phyloP scores from a whole-genome alignment of 2,888 invertebrate species.

The Drosophila mimica region DNA sequence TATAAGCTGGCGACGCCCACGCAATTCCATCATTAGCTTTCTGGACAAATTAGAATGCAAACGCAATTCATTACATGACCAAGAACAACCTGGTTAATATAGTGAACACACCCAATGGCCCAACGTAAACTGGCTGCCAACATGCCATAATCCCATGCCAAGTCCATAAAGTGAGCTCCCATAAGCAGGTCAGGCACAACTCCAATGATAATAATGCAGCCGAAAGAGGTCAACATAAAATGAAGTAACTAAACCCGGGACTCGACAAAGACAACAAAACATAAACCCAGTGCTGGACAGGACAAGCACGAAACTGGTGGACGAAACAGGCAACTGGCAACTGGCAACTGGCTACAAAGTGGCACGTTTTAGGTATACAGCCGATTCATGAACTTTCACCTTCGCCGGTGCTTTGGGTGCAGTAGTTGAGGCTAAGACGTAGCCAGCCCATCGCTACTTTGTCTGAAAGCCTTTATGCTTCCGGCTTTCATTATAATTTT shows the following conservation, averaged over 20 bases:
- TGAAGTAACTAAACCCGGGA: conserved; percentile 60
- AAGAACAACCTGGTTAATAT: conserved; percentile 38
- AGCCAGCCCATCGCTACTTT: conserved; percentile 9
- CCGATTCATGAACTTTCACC: conserved; percentile 25
- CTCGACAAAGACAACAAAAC: conserved; percentile 11
- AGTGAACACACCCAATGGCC: conserved; percentile 32
- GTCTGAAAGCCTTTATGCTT: conserved; percentile 42
- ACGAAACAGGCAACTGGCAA: conserved; percentile 2
- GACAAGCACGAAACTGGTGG: conserved; percentile 11
- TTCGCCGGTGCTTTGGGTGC: conserved; percentile 11
- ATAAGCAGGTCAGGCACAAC: conserved; percentile 57
- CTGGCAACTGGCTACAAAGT: conserved; percentile 8
- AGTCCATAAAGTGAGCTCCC: conserved; percentile 63
- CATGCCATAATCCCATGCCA: conserved; percentile 68
- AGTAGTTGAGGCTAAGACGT: conserved; percentile 27
- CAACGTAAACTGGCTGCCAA: conserved; percentile 58
- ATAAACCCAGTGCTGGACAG: conserved; percentile 8
- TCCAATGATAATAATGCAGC: conserved; percentile 73
- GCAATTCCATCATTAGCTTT: conserved; percentile 44
- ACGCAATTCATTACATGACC: conserved; percentile 59
- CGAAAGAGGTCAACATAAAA: conserved; percentile 69
- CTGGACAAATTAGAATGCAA: conserved; percentile 45
- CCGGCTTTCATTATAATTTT: conserved; percentile 73
- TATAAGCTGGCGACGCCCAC: conserved; percentile 13
- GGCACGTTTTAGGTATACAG: conserved; percentile 31